Evolutionary conservation across 2,888 invertebrate genomes (phyloP).

Genomic region (Metalampra italica): DNA sequence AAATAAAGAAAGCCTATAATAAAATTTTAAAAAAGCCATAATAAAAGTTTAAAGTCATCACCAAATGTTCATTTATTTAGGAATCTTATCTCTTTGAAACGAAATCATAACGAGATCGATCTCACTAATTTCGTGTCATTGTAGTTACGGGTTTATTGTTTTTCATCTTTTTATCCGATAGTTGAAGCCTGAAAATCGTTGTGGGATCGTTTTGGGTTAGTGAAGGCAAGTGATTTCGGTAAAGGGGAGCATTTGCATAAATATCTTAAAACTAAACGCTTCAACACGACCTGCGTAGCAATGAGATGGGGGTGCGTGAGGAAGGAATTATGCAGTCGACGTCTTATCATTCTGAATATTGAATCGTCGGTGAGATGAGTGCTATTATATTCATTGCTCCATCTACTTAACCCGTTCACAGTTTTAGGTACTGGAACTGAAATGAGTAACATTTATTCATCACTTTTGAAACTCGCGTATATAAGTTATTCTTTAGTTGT

Average conservation of each 20-base stretch:
- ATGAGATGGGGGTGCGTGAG: conserved; percentile 23
- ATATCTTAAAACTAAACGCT: conserved; percentile 29
- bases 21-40: too few relatives aligned
- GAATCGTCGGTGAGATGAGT: conserved; percentile 5
- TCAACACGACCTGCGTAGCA: conserved; percentile 25
- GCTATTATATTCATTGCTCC: background rate
- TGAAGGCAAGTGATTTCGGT: conserved; percentile 21
- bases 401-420: too few relatives aligned
- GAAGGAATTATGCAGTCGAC: conserved; percentile 15
- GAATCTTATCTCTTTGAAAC: background rate
- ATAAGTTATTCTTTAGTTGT: too few relatives aligned
- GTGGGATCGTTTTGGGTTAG: conserved; percentile 3
- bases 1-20: too few relatives aligned
- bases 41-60: too few relatives aligned
- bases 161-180: background rate
- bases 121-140: conserved; percentile 4
- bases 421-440: too few relatives aligned
- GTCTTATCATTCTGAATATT: conserved; percentile 8
- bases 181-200: background rate
- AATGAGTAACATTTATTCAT: too few relatives aligned
- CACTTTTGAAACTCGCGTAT: too few relatives aligned
- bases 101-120: conserved; percentile 4
- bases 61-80: too few relatives aligned
- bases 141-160: conserved; percentile 3
- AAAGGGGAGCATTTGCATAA: conserved; percentile 27